Conservation (phyloP, 2,888 invertebrate genomes). For the Tetranychus truncatus region DNA sequence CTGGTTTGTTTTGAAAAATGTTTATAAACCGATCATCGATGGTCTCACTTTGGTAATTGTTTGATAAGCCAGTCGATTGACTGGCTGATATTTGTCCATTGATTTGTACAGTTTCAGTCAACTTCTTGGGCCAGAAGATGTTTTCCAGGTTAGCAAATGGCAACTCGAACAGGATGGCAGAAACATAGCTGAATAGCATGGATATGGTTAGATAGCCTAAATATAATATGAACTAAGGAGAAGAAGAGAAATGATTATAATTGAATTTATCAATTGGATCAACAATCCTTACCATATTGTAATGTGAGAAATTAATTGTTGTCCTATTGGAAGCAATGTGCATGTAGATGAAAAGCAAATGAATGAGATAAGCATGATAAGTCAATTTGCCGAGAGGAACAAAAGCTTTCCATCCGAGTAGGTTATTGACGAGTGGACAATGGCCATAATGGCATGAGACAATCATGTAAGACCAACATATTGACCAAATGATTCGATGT, state of each 20-base stretch:
- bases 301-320: not conserved
- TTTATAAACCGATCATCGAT: not conserved
- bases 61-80: not conserved
- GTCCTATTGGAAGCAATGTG: not conserved
- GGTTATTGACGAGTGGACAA: not conserved
- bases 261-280: not conserved
- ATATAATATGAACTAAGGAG: not conserved
- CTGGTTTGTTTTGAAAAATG: not conserved
- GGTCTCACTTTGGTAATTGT: not conserved
- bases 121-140: not conserved
- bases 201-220: constrained; percentile 4
- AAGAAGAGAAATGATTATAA: not conserved
- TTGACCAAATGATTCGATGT: not conserved
- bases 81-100: not conserved
- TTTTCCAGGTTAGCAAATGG: not conserved
- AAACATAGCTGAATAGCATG: not conserved
- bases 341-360: constrained; percentile 4
- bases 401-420: not conserved
- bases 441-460: not conserved
- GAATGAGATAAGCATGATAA: constrained; percentile 1
- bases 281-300: not conserved
- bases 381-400: not conserved
- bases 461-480: constrained; percentile 6
- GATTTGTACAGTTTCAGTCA: not conserved
- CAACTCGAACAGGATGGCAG: not conserved